Evolutionary conservation across 2,888 invertebrate genomes (phyloP).

Genomic region (Ennomos erosarius): DNA sequence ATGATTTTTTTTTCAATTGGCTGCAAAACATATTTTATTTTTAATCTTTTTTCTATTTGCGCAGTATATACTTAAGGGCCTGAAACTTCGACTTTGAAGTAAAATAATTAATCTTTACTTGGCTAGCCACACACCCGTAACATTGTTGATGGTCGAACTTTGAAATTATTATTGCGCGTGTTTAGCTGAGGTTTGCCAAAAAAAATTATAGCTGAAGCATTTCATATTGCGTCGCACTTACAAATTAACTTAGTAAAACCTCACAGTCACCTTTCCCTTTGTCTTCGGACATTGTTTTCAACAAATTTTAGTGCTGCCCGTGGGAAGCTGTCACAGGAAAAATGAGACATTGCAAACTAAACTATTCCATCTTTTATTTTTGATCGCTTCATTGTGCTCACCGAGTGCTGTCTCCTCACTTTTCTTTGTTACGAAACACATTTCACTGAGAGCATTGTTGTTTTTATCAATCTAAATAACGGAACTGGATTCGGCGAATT

Average conservation of each 20-base stretch:
- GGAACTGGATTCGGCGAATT: conserved; percentile 28
- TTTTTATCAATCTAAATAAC: conserved; percentile 54
- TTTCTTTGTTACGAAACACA: conserved; percentile 53
- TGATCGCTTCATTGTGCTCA: conserved; percentile 46
- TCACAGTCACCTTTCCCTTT: conserved; percentile 67
- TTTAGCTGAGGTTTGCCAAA: too few relatives aligned
- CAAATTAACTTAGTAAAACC: conserved; percentile 54
- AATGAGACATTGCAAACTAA: conserved; percentile 55
- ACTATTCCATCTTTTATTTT: conserved; percentile 33
- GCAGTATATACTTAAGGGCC: too few relatives aligned
- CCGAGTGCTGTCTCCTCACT: conserved; percentile 27
- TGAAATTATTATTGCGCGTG: too few relatives aligned
- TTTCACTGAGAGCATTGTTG: conserved; percentile 49
- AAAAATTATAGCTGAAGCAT: too few relatives aligned
- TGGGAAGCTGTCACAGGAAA: conserved; percentile 61
- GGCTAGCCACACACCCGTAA: too few relatives aligned
- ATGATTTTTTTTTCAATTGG: too few relatives aligned
- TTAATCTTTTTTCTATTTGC: too few relatives aligned
- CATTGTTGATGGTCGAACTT: too few relatives aligned
- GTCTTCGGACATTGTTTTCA: conserved; percentile 61
- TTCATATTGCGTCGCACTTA: conserved; percentile 22
- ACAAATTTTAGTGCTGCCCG: conserved; percentile 56
- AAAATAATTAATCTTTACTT: too few relatives aligned
- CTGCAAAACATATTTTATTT: too few relatives aligned
- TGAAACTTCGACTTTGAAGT: too few relatives aligned